Base-by-base conservation (phyloP, 2,888 invertebrate genomes). In the Nowickia ferox region DNA sequence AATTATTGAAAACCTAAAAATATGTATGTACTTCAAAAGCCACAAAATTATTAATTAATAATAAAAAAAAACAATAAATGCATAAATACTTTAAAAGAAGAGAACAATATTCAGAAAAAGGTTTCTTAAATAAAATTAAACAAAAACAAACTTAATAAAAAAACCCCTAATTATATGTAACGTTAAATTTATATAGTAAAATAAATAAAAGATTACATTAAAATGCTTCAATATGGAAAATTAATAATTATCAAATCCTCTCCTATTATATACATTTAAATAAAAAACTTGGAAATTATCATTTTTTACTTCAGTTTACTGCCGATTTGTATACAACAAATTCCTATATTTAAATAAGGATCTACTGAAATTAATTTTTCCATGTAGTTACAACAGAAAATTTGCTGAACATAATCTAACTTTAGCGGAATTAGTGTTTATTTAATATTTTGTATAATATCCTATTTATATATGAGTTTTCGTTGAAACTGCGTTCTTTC, bases 111-210 rank as follows among this genome's bases (percentile, higher is more conserved):
- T 57, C 55, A 65, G 44, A 72, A 80, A 72, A 85, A 72, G 81
- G 81, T 81, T 85, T 85, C 84, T 84, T 55, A 79, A 84, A 72
- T 76, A 59, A 84, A 74, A 44, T 71, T 80, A 71, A 48, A 68
- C 46, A 80, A 68, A 75, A 76, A 46, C 9, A 66, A 42, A n/a
- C 42, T 48, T 8, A n/a, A 71, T 15, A 76, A 77, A 71, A 53
- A 68, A n/a, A 69, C n/a, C 46, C n/a, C n/a, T 59, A 61, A 42
- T 13, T 40, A 65, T 44, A 53, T 53, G 55, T 44, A 65, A 71
- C 8, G 40, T 72, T 22, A 51, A n/a, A 51, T 48, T 66, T 66
- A 51, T 66, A 63, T 11, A 57, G 65, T 30, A 48, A 19, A 30
- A 74, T 5, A 72, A 53, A 55, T 30, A 48, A 30, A 72, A 61